These are phyloP conservation scores for Pungitius pungitius DNA, from an alignment of 2,113 vertebrate genomes.

Conservation along the genomic window DNA sequence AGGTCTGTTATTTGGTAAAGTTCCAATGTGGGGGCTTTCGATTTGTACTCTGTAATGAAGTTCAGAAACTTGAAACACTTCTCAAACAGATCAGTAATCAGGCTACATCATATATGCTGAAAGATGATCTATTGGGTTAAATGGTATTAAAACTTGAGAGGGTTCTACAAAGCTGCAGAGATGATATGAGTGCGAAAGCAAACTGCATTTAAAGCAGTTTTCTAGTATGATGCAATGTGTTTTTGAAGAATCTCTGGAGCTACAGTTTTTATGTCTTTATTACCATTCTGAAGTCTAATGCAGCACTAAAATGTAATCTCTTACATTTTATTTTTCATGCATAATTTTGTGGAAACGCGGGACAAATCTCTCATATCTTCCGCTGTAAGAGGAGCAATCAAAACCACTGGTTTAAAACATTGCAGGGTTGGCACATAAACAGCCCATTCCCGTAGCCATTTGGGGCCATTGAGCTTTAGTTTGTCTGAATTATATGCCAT, in stretches of 20 bases:
- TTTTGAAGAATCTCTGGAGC: constrained; percentile 2
- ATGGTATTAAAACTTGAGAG: not conserved
- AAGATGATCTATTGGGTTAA: constrained; percentile 24
- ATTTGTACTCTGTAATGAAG: too few species aligned
- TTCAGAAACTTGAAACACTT: too few species aligned
- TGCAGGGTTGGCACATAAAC: not conserved
- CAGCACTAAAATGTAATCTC: not conserved
- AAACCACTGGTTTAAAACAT: not conserved
- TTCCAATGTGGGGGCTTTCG: not conserved
- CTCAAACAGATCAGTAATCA: constrained; percentile 9
- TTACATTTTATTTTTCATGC: not conserved
- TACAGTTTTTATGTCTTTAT: not conserved
- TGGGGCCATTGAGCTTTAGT: not conserved
- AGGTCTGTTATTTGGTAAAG: not conserved
- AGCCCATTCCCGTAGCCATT: not conserved
- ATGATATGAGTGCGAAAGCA: not conserved
- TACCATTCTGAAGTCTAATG: not conserved
- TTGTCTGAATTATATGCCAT: not conserved
- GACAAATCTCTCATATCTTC: not conserved
- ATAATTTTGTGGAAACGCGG: constrained; percentile 2
- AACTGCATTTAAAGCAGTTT: not conserved
- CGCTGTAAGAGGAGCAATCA: not conserved
- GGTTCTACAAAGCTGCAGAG: constrained; percentile 5
- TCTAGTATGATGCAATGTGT: not conserved
- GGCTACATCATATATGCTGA: constrained; percentile 8